A percentile compares a stretch with the other conserved stretches of the same genome.
Conservation (phyloP, 2,888 invertebrate genomes). For the Branchipolynoe longqiensis region DNA sequence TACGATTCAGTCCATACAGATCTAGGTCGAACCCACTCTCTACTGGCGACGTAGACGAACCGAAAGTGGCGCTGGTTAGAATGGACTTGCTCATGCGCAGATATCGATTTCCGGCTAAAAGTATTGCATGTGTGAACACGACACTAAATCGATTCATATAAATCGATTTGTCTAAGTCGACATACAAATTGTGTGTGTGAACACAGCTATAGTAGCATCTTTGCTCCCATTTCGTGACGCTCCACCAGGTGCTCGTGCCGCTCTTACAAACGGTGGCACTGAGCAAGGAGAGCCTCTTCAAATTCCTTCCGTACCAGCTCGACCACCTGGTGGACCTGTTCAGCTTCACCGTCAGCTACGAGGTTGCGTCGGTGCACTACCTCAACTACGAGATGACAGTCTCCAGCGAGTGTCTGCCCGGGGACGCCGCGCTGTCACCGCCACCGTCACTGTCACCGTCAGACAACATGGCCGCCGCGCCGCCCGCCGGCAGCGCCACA, state of each 20-base stretch:
- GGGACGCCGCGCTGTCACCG: background rate
- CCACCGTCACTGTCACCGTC: background rate
- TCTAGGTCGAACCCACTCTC: too few relatives aligned
- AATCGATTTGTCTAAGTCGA: too few relatives aligned
- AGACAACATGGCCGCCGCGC: background rate
- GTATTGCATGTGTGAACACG: too few relatives aligned
- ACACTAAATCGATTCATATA: too few relatives aligned
- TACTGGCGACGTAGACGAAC: too few relatives aligned
- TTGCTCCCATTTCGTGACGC: background rate
- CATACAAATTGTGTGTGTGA: too few relatives aligned
- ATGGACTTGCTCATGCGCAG: too few relatives aligned
- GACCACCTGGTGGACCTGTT: constrained; percentile 10
- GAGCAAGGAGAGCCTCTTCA: constrained; percentile 20
- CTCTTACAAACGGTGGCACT: constrained; percentile 7
- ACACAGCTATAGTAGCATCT: too few relatives aligned
- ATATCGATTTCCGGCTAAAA: too few relatives aligned
- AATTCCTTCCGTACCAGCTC: constrained; percentile 40
- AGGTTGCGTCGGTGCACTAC: background rate
- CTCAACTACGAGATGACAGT: constrained; percentile 35
- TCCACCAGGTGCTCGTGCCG: background rate
- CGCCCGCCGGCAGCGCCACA: background rate
- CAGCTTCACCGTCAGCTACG: constrained; percentile 7
- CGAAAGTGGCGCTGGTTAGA: too few relatives aligned
- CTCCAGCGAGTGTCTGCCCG: constrained; percentile 1
- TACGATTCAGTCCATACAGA: too few relatives aligned